phyloP scores from a whole-genome alignment of 64 coral and sea anemone species.

The Acropora yongei region DNA sequence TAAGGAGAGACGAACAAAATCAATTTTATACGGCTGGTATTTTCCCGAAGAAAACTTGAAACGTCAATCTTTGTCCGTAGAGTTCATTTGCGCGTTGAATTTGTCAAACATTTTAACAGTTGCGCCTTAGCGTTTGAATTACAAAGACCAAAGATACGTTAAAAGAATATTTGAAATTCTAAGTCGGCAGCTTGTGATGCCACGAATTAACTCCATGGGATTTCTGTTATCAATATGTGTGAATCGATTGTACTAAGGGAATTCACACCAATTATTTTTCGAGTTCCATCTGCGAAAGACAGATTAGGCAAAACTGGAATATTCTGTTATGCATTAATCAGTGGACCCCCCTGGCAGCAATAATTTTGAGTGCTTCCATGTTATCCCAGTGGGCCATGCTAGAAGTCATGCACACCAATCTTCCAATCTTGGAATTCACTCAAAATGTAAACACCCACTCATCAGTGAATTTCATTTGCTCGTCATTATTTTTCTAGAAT shows the following conservation, averaged over 20 bases:
- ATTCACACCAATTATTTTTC: neutral
- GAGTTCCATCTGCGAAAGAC: neutral
- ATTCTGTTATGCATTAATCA: too few species aligned
- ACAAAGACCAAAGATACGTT: neutral
- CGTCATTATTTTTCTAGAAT: neutral
- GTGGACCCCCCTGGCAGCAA: neutral
- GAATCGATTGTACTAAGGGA: neutral
- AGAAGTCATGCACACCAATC: too few species aligned
- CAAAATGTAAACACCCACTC: neutral
- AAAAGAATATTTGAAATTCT: constrained; percentile 9
- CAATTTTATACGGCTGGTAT: neutral
- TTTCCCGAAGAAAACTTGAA: neutral
- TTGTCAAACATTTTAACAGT: too few species aligned
- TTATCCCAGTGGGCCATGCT: neutral
- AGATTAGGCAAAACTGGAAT: neutral
- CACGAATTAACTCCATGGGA: neutral
- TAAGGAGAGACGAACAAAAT: neutral
- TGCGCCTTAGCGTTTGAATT: neutral
- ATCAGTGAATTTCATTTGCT: neutral
- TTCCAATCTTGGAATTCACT: too few species aligned
- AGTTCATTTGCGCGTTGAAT: neutral
- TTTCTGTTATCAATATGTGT: neutral
- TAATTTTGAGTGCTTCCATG: neutral
- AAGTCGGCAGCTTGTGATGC: neutral
- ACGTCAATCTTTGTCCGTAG: too few species aligned